Percentiles rank a stretch among this genome's conserved stretches.
Evolutionary conservation across 53 echinoderm and acorn worm species (phyloP).

Genomic region (Echinometra lucunter): DNA sequence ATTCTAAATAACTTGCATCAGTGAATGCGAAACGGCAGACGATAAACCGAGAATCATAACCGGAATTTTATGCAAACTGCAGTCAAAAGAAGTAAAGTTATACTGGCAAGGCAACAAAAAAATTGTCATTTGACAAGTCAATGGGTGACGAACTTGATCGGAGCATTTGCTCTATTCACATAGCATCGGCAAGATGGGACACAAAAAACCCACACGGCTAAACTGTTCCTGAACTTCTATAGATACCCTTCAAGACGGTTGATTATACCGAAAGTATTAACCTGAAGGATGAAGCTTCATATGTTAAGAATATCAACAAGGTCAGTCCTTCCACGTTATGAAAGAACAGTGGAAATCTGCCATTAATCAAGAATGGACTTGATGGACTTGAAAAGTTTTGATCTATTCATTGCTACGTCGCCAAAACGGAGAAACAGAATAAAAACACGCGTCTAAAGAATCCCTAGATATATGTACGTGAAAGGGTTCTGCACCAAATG

Average conservation of each 20-base stretch:
- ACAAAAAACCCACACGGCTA: not conserved
- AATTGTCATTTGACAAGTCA: not conserved
- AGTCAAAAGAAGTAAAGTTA: not conserved
- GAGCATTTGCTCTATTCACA: not conserved
- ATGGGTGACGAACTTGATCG: not conserved
- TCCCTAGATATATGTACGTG: too few relatives aligned
- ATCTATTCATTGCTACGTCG: too few relatives aligned
- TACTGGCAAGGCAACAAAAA: not conserved
- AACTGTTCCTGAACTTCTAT: not conserved
- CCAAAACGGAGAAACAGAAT: too few relatives aligned
- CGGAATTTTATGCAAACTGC: not conserved
- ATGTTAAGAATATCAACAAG: too few relatives aligned
- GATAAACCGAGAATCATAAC: not conserved
- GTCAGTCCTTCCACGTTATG: too few relatives aligned
- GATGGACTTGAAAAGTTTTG: too few relatives aligned
- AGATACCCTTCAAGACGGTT: not conserved
- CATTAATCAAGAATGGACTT: too few relatives aligned
- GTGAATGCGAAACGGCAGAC: not conserved
- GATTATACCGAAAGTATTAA: too few relatives aligned
- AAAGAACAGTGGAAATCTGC: too few relatives aligned
- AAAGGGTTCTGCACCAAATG: too few relatives aligned
- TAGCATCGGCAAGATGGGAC: not conserved
- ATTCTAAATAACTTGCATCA: not conserved
- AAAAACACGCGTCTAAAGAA: too few relatives aligned
- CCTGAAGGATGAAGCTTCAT: too few relatives aligned